Evolutionary conservation across 2,888 invertebrate species (phyloP), one percentile per base, ranked within the genome.

Genomic region (Epiblema foenella): DNA sequence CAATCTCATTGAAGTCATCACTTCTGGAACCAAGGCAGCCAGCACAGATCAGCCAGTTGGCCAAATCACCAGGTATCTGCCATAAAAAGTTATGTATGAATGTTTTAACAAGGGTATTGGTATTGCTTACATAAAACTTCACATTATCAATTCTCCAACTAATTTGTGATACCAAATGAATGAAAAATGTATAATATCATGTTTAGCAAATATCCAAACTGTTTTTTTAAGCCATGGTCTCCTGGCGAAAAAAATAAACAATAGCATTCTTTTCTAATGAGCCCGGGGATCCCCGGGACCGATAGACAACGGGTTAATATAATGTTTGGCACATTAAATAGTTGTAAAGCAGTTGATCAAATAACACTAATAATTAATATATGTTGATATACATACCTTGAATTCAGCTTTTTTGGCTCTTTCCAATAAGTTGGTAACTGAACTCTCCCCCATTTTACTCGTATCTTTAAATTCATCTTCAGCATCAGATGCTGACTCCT

Each of bases 1-100:
- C 98, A 78, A 99, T 98, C 90, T 99, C 99, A 93, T 99, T 99
- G 69, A 97, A 95, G 79, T 97, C 97, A 91, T 98, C 98, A 89
- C 98, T 98, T 79, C 96, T 95, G 77, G 98, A 98, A 0, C 98
- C 98, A 66, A 99, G 93, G 84, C 99, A 99, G 1, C 98, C 98
- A 80, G 97, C 97, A 85, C 98, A 99, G 76, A 99, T 97, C 62
- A 97, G 91, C 79, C 98, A 95, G 85, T 96, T 95, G 0, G 95
- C 95, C 73, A 96, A 84, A 66, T 93, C 92, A 75, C 87, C 85
- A 70, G 91, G 91, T 77, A 91, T 89, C 93, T 93, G 73, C 52
- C 79, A 74, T 69, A 70, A 68, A 68, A 69, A 72, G 60, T n/a
- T 18, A 54, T n/a, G n/a, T 57, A 33, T 42, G 15, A 12, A 5